Base-by-base conservation (phyloP, 2,888 invertebrate genomes). In the Torymus tubicola region DNA sequence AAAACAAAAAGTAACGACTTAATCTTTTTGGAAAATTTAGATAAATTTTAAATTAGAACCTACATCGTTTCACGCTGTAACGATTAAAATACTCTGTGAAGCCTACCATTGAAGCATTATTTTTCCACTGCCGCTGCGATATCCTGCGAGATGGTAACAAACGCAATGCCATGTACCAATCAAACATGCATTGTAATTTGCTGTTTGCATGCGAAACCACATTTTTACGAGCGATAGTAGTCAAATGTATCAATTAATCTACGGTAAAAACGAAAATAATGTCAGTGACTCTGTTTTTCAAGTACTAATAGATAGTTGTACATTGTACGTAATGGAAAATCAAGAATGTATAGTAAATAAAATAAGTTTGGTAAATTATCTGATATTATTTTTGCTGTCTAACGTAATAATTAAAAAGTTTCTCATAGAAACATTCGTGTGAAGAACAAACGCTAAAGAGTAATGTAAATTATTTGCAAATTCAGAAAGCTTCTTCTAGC, bases 61-160 rank as follows among this genome's bases (percentile, higher is more conserved):
- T 69, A 67, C 24, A 78, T 67, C 58, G 63, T 60, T 76, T 79
- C 61, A 75, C 61, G 64, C 50, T 72, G 71, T 75, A 79, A 80
- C 42, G n/a, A 80, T 80, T 70, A 14, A 42, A 71, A 75, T 64
- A 73, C 64, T 80, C 61, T 80, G 57, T 82, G 67, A 80, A 82
- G 77, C 68, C 74, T 78, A 80, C 68, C 74, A 58, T 80, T 77
- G 50, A 78, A 82, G 70, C 82, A 82, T 82, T 82, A 82, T 82
- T 81, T 81, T 82, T 82, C 64, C 81, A 82, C 81, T 82, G 82
- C 82, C 82, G 82, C 73, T 70, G 76, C 76, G 75, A 79, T 79
- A 78, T 77, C 77, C 80, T 77, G 61, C 18, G 61, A 80, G 63
- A 77, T 77, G 68, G 71, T 65, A 77, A 82, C 42, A 69, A 76